phyloP scores from a whole-genome alignment of 2,888 invertebrate species.

The Alentia gelatinosa region DNA sequence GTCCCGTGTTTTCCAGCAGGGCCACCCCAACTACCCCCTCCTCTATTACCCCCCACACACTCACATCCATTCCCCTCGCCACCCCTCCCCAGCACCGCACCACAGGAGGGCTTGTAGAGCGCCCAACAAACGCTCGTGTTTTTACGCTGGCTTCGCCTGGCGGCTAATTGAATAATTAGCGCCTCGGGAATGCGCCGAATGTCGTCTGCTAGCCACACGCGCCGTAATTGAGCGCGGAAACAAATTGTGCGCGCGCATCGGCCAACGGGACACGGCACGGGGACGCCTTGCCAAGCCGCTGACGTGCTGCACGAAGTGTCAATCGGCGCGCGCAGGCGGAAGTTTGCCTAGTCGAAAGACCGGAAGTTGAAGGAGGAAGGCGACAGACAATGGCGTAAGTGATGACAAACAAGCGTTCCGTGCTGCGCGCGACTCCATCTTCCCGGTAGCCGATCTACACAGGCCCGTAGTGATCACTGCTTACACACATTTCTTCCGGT shows the following conservation, averaged over 20 bases:
- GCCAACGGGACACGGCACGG: background rate
- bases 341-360: slow-evolving; percentile 51
- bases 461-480: background rate
- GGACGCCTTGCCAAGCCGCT: background rate
- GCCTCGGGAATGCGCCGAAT: background rate
- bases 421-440: background rate
- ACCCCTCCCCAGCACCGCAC: background rate
- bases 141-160: background rate
- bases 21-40: background rate
- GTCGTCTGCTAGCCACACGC: slow-evolving; percentile 15
- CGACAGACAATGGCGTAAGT: slow-evolving; percentile 51
- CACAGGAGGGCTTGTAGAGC: background rate
- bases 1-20: background rate
- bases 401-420: slow-evolving; percentile 45
- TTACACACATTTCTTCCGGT: slow-evolving; percentile 3
- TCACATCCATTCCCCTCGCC: background rate
- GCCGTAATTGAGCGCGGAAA: background rate
- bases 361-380: slow-evolving; percentile 47
- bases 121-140: background rate
- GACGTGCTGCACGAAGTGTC: slow-evolving; percentile 40
- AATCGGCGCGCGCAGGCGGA: slow-evolving; percentile 48
- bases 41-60: background rate
- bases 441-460: background rate
- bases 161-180: slow-evolving; percentile 48
- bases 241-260: slow-evolving; percentile 23